Conservation (phyloP, 2,797 vertebrate species). For the Xiphophorus birchmanni region DNA sequence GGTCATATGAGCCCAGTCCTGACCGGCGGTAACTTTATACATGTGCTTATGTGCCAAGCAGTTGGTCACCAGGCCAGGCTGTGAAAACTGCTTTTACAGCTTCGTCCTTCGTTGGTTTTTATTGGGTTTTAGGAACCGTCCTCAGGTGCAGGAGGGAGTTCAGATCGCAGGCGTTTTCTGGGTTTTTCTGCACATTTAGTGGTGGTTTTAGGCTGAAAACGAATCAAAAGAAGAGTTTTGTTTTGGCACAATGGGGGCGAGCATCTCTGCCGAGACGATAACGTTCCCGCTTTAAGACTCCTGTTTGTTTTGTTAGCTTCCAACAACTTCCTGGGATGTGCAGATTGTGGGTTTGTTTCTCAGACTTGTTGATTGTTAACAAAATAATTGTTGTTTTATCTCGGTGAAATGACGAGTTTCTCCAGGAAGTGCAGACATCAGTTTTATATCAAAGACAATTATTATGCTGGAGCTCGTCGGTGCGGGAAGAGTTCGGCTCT, state of each 20-base stretch:
- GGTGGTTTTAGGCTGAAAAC: conserved; percentile 72
- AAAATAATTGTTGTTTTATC: conserved; percentile 73
- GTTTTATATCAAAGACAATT: conserved; percentile 35
- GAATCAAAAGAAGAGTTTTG: conserved; percentile 74
- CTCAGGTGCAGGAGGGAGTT: conserved; percentile 16
- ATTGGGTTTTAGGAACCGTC: conserved; percentile 21
- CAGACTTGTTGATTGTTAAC: conserved; percentile 67
- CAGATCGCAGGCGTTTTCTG: conserved; percentile 43
- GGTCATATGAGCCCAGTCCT: conserved; percentile 56
- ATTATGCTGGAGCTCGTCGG: conserved; percentile 22
- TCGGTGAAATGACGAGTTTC: conserved; percentile 57
- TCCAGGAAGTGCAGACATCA: conserved; percentile 55
- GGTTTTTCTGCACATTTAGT: conserved; percentile 63
- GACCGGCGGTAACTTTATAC: conserved; percentile 53
- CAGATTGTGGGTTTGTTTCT: conserved; percentile 50
- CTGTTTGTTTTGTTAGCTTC: conserved; percentile 58
- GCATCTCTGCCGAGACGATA: conserved; percentile 44
- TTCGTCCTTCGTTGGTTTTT: conserved; percentile 23
- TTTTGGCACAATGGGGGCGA: conserved; percentile 68
- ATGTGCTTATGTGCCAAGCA: conserved; percentile 54
- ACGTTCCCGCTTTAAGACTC: conserved; percentile 53
- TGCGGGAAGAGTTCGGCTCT: not conserved
- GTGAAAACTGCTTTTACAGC: conserved; percentile 25
- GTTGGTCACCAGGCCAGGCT: conserved; percentile 29
- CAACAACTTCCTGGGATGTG: conserved; percentile 60